A percentile compares a stretch with the other conserved stretches of the same genome.
phyloP scores from a whole-genome alignment of 2,797 vertebrate genomes.

The Sebastes matsubarae region DNA sequence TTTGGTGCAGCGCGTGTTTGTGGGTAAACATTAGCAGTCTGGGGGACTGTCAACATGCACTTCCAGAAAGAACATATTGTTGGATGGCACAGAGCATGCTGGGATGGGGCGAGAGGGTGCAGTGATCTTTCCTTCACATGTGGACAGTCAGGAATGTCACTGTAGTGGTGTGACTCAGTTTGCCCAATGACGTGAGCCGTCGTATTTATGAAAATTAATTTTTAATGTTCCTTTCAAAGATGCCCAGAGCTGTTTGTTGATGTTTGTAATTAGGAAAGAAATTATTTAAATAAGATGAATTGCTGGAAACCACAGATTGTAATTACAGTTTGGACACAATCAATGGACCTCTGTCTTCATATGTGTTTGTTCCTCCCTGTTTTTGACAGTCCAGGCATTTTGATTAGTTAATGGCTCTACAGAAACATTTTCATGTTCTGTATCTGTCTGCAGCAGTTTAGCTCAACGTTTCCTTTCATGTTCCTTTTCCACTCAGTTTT shows the following conservation, averaged over 20 bases:
- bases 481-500: slow-evolving; percentile 3
- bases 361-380: slow-evolving; percentile 40
- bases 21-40: slow-evolving; percentile 73
- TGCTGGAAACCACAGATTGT: slow-evolving; percentile 40
- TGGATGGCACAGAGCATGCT: slow-evolving; percentile 39
- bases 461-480: slow-evolving; percentile 19
- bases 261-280: slow-evolving; percentile 43
- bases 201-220: background rate
- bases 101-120: slow-evolving; percentile 32
- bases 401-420: slow-evolving; percentile 33
- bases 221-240: slow-evolving; percentile 3
- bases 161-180: slow-evolving; percentile 34
- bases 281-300: background rate
- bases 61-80: slow-evolving; percentile 53
- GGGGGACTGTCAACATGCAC: slow-evolving; percentile 69
- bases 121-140: slow-evolving; percentile 30
- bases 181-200: slow-evolving; percentile 25
- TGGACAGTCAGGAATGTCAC: slow-evolving; percentile 28
- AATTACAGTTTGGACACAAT: slow-evolving; percentile 46
- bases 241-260: slow-evolving; percentile 14
- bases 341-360: slow-evolving; percentile 55
- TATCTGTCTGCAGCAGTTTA: background rate
- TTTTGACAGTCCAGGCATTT: slow-evolving; percentile 46
- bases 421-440: slow-evolving; percentile 13
- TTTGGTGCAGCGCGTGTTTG: slow-evolving; percentile 73